Base-by-base conservation (phyloP, 2,888 invertebrate genomes). In the Tachina lurida region DNA sequence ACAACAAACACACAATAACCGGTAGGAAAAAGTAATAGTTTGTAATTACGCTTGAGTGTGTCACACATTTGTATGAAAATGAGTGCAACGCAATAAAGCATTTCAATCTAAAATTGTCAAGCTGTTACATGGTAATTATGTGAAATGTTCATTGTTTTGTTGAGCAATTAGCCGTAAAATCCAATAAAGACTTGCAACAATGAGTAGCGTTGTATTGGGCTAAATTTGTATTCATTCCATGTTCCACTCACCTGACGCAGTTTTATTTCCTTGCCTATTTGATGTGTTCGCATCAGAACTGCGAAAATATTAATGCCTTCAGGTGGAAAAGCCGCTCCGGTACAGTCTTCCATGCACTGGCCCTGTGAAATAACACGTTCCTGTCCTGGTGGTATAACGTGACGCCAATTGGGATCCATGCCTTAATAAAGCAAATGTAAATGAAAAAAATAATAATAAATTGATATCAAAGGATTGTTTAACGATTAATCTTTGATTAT, bases 341-440 rank as follows among this genome's bases (percentile, higher is more conserved):
- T 94, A 90, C 88, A 89, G 31, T 87, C 87, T 63, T 87, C 88
- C 77, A 87, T 81, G 91, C 95, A 95, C 89, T 95, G 95, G 15
- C 95, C 95, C 87, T 95, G 94, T 41, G 95, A 95, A n/a, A 95
- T 92, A 62, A 95, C 95, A 87, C 93, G 93, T 67, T 94, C 93
- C 89, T 95, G 95, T 47, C 95, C 94, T 2, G 95, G 95, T 15
- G 96, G 95, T 87, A 96, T 95, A 83, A 95, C 94, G 90, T 95
- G 95, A 87, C 95, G 93, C 95, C 95, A 95, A 91, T 94, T 95
- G n/a, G 95, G 95, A 88, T 95, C 95, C 90, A 95, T 94, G 22
- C 95, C 95, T 87, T 93, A 62, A 56, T 54, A n/a, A 52, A 9
- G 54, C 12, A 65, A n/a, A 70, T 41, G 10, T 15, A 60, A 62